Evolutionary conservation across 64 coral and sea anemone species (phyloP), one percentile per base, ranked within the genome.

Genomic region (Stichodactyla helianthus): DNA sequence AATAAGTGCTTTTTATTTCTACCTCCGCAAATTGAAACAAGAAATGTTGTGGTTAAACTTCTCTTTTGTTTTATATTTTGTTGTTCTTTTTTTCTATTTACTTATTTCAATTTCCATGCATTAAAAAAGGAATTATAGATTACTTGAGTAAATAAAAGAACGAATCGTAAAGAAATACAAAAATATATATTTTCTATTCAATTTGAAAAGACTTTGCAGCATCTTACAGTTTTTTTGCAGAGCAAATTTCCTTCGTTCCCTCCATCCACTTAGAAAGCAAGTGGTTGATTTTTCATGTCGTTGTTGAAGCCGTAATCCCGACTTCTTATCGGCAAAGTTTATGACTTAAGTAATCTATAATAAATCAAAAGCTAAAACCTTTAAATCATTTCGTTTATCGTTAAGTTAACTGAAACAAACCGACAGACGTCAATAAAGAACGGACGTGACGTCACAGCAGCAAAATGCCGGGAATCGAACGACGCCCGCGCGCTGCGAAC

Each of bases 391-490:
- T 64, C 59, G 35, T 26, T 74, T 5, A 26, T 0, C 26, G 12
- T 23, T 35, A 10, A 28, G n/a, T 28, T 27, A 74, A 74, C 68
- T 4, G 26, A 74, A 27, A 31, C 1, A 74, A 28, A 8, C 25
- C 68, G 23, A 74, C 27, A 10, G 27, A 35, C 68, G 68, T 74
- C 68, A 74, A 74, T 74, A 74, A 74, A 31, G 17, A 19, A 23
- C 68, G 23, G n/a, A 82, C 23, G 54, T 82, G 79, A 82, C 79
- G 79, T 82, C 79, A 82, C 16, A 82, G 54, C 20, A 82, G 20
- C 13, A 54, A 82, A 82, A 82, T 2, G 51, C 51, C 79, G 79
- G 79, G 51, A 22, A 82, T 12, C 51, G 8, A 82, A 53, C 13
- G 6, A 27, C 28, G 50, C 79, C 51, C 79, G 79, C 79, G 79